Percentiles rank a stretch among this genome's conserved stretches.
Conservation (phyloP, 2,797 vertebrate genomes). For the Rhinichthys osculus region DNA sequence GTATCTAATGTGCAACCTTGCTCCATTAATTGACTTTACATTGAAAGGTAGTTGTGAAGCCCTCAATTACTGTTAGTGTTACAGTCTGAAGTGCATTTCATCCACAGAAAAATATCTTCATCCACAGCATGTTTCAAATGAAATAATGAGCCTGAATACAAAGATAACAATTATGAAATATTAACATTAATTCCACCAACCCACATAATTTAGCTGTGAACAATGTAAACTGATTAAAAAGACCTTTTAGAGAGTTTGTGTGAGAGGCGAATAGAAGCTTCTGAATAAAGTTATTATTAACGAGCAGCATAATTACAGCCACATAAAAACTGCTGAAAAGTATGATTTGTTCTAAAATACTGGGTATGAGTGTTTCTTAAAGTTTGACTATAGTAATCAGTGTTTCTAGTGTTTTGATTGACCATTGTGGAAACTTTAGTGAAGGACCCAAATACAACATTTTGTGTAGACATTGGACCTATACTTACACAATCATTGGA, state of each 20-base stretch:
- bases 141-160: slow-evolving; percentile 8
- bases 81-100: neutral
- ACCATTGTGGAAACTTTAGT: neutral
- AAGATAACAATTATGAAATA: neutral
- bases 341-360: neutral
- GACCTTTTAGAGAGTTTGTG: neutral
- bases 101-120: neutral
- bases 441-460: neutral
- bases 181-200: slow-evolving; percentile 11
- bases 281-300: neutral
- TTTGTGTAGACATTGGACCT: neutral
- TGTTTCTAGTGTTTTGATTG: neutral
- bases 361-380: neutral
- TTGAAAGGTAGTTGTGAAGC: neutral
- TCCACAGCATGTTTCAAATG: neutral
- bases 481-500: neutral
- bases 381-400: neutral
- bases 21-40: neutral
- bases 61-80: neutral
- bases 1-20: neutral
- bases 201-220: neutral
- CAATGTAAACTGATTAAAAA: slow-evolving; percentile 33
- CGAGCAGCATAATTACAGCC: neutral
- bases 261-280: neutral
- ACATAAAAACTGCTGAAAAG: neutral